Base-by-base conservation (phyloP, 2,888 invertebrate species). In the Heteromyza rotundicornis region DNA sequence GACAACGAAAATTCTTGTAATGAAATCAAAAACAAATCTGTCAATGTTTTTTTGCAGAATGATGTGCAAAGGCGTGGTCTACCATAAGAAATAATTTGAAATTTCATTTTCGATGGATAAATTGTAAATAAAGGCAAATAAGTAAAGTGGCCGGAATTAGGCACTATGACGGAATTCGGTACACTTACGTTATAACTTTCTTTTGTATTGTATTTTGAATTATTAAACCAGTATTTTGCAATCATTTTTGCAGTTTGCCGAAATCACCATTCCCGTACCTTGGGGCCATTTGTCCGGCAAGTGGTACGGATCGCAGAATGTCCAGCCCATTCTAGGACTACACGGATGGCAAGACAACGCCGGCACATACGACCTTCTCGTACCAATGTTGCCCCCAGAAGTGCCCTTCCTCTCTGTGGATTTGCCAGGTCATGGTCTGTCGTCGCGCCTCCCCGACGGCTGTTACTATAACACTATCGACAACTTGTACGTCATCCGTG, bases 291-390 rank as follows among this genome's bases (percentile, higher is more conserved):
- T 91, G 40, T 85, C 89, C 2, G 91, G 87, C 1, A 91, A 90
- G 79, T 85, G 90, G 84, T 92, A 89, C 89, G 91, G 91, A 7
- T 85, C 84, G 14, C 86, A 86, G 65, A 83, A 87, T 70, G 73
- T 79, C 1, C 78, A 88, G 63, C 91, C 91, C 0, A 86, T 92
- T 55, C 75, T 93, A 49, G 89, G 89, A 0, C 72, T 92, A 1
- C 92, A 92, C 77, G 92, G 92, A 0, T 91, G 91, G 91, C 89
- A 88, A 80, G 92, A 93, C 78, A 93, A 92, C 78, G 90, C 91
- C 2, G 90, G 89, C n/a, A 87, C 90, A 0, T 93, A 88, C 84
- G 90, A 92, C 80, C 85, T 87, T 0, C 73, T 93, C 36, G 86
- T 88, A 16, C 89, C 90, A 0, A 77, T 88, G 59, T 77, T 92